phyloP scores from a whole-genome alignment of 2,797 vertebrate species.

The Chaetodon trifasciatus region DNA sequence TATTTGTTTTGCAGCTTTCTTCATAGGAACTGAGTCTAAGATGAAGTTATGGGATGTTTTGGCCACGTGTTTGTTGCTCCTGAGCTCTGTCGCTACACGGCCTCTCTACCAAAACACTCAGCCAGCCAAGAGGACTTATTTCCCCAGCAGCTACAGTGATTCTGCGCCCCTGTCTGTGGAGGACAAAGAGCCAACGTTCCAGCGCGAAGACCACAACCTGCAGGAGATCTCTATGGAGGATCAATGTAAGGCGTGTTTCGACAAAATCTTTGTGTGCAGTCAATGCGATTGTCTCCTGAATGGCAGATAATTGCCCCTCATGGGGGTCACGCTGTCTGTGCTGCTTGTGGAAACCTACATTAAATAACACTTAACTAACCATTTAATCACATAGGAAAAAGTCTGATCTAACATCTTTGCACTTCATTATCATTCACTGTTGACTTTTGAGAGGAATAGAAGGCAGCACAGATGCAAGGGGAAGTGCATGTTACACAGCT shows the following conservation, averaged over 20 bases:
- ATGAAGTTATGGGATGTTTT: conserved; percentile 99
- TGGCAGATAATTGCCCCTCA: conserved; percentile 20
- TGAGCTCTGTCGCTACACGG: conserved; percentile 93
- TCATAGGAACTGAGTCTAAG: conserved; percentile 97
- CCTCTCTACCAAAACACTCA: conserved; percentile 91
- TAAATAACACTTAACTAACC: not conserved
- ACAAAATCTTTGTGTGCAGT: conserved; percentile 10
- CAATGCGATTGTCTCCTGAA: conserved; percentile 5
- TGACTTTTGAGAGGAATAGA: not conserved
- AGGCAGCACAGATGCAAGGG: not conserved
- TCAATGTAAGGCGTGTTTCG: conserved; percentile 80
- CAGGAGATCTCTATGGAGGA: conserved; percentile 84
- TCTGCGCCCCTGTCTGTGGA: conserved; percentile 83
- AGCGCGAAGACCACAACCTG: conserved; percentile 79
- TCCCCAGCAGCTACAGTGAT: conserved; percentile 81
- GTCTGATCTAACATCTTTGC: not conserved
- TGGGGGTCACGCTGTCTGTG: not conserved
- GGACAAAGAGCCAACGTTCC: conserved; percentile 79
- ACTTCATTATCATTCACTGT: not conserved
- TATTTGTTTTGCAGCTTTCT: conserved; percentile 87
- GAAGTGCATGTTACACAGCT: conserved; percentile 2
- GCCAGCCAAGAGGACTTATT: conserved; percentile 89
- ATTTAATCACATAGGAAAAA: not conserved
- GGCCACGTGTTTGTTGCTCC: conserved; percentile 98
- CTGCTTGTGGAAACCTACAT: conserved; percentile 18